Conservation (phyloP, 35 echinoderm and acorn worm species). For the Holothuria glaberrima region DNA sequence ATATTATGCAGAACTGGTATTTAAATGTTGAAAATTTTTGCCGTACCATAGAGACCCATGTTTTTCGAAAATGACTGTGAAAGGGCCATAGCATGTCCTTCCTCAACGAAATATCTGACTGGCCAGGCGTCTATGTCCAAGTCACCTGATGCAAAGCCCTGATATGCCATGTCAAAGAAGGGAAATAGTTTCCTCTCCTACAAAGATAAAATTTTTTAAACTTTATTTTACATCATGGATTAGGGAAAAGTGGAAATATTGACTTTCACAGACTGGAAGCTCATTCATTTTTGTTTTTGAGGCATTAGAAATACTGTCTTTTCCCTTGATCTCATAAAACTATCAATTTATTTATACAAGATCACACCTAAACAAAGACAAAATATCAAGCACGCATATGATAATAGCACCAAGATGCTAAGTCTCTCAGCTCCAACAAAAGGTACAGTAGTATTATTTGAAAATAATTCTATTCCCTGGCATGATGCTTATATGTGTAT, state of each 20-base stretch:
- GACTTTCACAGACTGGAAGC: background rate
- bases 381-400: no score
- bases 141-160: slow-evolving; percentile 93
- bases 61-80: slow-evolving; percentile 97
- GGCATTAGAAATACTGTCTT: background rate
- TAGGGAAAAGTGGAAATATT: background rate
- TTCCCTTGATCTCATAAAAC: background rate
- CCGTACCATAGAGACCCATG: slow-evolving; percentile 97
- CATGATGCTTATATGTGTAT: no score
- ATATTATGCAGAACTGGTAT: no score
- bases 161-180: slow-evolving; percentile 99
- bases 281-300: no score
- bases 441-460: no score
- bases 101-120: slow-evolving; percentile 75
- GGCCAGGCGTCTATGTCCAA: slow-evolving; percentile 83
- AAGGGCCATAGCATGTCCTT: slow-evolving; percentile 79
- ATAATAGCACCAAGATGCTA: no score
- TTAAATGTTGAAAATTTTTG: no score
- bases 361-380: background rate
- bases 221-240: background rate
- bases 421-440: no score
- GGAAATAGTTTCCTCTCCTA: slow-evolving; percentile 81
- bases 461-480: no score
- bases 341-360: background rate
- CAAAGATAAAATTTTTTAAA: background rate